Evolutionary conservation across 2,888 invertebrate species (phyloP), one percentile per base, ranked within the genome.

Genomic region (Plemyria rubiginata): DNA sequence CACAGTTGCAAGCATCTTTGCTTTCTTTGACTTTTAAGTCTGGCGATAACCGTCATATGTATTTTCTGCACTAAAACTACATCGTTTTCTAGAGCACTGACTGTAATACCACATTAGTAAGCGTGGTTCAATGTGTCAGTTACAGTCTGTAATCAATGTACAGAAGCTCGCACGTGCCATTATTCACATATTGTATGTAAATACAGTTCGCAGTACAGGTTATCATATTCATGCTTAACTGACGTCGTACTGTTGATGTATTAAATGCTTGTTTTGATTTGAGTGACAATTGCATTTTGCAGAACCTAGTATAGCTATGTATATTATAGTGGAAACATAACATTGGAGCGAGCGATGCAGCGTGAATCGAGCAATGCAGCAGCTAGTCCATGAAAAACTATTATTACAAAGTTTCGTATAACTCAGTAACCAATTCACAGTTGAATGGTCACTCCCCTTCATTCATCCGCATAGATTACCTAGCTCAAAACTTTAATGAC

Each of bases 61-160:
- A 15, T 51, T 38, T n/a, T 52, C 22, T 15, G 49, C 29, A 49
- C 40, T 56, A 48, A 45, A 57, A 57, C 51, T 22, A 51, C 11
- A 58, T 43, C 16, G 41, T 51, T 51, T 36, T 22, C 50, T 40
- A 40, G 40, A 49, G 56, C 36, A 32, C 4, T 11, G 0, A 38
- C 46, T 52, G 40, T 16, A 43, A 13, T 36, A 51, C 51, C 16
- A 38, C 16, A 22, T 32, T 43, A n/a, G 46, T 38, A n/a, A 48
- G 11, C 36, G 11, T 11, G 36, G 36, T 22, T 22, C 28, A 40
- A 49, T 40, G 46, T 50, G 56, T 56, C 49, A 40, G 41, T 50
- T n/a, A 22, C 38, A 55, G 22, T 9, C 28, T 11, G n/a, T 38
- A 16, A 49, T 40, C 32, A 36, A 40, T n/a, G 40, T 28, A 40